phyloP scores from a whole-genome alignment of 2,797 vertebrate species.

The Tauraco hartlaubi region DNA sequence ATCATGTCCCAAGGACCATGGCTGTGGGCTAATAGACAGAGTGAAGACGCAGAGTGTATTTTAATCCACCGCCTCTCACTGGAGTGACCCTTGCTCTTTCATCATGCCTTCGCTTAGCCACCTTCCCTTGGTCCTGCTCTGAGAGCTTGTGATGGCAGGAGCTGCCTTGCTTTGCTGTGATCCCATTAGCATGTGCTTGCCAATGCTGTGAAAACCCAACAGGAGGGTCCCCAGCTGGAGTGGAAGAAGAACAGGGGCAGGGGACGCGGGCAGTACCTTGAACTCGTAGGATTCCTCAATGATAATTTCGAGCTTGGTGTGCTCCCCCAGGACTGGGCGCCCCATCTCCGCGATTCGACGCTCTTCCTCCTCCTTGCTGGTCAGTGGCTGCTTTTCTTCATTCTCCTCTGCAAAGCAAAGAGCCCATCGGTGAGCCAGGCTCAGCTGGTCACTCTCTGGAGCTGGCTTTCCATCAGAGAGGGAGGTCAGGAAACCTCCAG shows the following conservation, averaged over 20 bases:
- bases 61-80: not conserved
- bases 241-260: not conserved
- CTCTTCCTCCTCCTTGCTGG: conserved; percentile 91
- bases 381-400: conserved; percentile 84
- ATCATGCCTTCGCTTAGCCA: not conserved
- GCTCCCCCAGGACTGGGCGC: conserved; percentile 90
- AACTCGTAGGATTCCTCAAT: conserved; percentile 98
- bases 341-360: conserved; percentile 92
- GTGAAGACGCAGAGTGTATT: not conserved
- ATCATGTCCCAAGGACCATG: not conserved
- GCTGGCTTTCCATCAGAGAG: not conserved
- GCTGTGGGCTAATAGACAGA: not conserved
- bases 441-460: not conserved
- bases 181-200: not conserved
- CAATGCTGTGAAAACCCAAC: not conserved
- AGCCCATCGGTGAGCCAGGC: not conserved
- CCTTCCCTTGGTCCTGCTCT: not conserved
- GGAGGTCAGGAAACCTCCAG: not conserved
- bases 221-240: not conserved
- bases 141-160: not conserved
- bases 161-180: fast-evolving
- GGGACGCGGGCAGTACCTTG: conserved; percentile 81
- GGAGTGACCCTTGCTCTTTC: not conserved
- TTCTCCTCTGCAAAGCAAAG: conserved; percentile 84
- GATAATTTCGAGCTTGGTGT: conserved; percentile 89